A percentile compares a stretch with the other conserved stretches of the same genome.
Evolutionary conservation across 2,888 invertebrate genomes (phyloP).

Genomic region (Himalopsyche tibetana): DNA sequence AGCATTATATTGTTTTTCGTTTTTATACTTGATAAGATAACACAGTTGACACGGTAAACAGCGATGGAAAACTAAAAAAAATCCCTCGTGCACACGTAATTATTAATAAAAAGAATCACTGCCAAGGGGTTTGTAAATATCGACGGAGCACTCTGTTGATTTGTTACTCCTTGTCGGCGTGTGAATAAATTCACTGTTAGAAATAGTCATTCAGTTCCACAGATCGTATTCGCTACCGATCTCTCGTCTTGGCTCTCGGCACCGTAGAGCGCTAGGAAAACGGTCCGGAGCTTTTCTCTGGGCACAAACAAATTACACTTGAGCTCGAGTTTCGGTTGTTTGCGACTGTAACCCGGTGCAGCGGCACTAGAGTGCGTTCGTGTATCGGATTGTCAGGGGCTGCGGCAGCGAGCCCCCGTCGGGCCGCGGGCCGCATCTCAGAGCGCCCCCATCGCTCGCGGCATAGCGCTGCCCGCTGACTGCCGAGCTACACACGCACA

Average conservation of each 20-base stretch:
- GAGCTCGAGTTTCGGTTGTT: constrained; percentile 25
- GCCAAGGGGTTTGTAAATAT: neutral
- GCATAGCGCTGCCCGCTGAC: constrained; percentile 63
- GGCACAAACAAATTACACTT: neutral
- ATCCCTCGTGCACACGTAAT: neutral
- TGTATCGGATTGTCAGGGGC: constrained; percentile 55
- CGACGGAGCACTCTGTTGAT: neutral
- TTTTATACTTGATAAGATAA: constrained; percentile 11
- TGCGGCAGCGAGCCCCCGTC: constrained; percentile 60
- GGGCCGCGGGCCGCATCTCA: constrained; percentile 64
- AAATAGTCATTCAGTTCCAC: neutral
- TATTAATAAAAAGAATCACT: neutral
- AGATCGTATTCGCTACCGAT: constrained; percentile 27
- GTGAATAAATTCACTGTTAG: neutral
- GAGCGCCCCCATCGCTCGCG: constrained; percentile 64
- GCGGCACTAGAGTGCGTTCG: constrained; percentile 39
- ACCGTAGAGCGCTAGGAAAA: constrained; percentile 22
- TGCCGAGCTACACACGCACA: constrained; percentile 50
- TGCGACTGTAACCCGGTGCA: constrained; percentile 25
- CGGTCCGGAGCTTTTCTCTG: constrained; percentile 1
- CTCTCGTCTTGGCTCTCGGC: neutral
- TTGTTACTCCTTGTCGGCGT: neutral
- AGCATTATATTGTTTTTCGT: constrained; percentile 4
- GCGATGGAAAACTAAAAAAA: neutral
- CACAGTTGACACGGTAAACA: constrained; percentile 26